A percentile compares a stretch with the other conserved stretches of the same genome.
These are phyloP conservation scores for Geotrupes spiniger DNA, from an alignment of 2,888 invertebrate genomes.

Conservation along the genomic window DNA sequence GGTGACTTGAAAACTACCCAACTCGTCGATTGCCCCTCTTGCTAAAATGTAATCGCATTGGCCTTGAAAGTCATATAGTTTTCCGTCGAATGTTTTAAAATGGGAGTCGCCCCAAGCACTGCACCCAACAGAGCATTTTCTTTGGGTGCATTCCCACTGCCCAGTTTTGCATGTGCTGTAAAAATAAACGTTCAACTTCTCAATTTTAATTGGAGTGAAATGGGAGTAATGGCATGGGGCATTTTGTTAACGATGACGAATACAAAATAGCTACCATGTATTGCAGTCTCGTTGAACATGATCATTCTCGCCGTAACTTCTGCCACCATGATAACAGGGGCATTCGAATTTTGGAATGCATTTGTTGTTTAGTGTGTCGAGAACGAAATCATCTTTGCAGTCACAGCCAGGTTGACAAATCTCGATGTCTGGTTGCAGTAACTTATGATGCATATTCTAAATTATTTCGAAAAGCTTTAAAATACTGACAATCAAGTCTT, in stretches of 20 bases:
- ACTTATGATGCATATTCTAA: too few relatives aligned
- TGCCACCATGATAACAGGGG: slow-evolving; percentile 87
- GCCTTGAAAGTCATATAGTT: slow-evolving; percentile 82
- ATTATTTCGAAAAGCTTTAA: too few relatives aligned
- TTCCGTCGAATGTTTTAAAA: slow-evolving; percentile 81
- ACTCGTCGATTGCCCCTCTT: slow-evolving; percentile 63
- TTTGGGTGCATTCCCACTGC: slow-evolving; percentile 75
- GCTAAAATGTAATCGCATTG: slow-evolving; percentile 83
- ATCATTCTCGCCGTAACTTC: slow-evolving; percentile 74
- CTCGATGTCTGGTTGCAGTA: too few relatives aligned
- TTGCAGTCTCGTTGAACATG: slow-evolving; percentile 81
- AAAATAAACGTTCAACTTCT: slow-evolving; percentile 1
- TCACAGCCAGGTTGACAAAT: slow-evolving; percentile 78
- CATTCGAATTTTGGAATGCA: slow-evolving; percentile 73
- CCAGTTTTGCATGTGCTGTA: slow-evolving; percentile 68
- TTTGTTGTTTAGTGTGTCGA: slow-evolving; percentile 60
- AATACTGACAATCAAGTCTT: slow-evolving; percentile 53
- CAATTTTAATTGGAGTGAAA: too few relatives aligned
- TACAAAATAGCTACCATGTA: slow-evolving; percentile 59
- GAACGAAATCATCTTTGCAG: slow-evolving; percentile 72
- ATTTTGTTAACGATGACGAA: too few relatives aligned
- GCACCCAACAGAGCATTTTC: slow-evolving; percentile 75
- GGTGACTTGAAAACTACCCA: slow-evolving; percentile 70
- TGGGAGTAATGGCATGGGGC: too few relatives aligned
- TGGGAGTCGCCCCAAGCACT: slow-evolving; percentile 90